Evolutionary conservation across 2,888 invertebrate species (phyloP).

Genomic region (Agrotis puta): DNA sequence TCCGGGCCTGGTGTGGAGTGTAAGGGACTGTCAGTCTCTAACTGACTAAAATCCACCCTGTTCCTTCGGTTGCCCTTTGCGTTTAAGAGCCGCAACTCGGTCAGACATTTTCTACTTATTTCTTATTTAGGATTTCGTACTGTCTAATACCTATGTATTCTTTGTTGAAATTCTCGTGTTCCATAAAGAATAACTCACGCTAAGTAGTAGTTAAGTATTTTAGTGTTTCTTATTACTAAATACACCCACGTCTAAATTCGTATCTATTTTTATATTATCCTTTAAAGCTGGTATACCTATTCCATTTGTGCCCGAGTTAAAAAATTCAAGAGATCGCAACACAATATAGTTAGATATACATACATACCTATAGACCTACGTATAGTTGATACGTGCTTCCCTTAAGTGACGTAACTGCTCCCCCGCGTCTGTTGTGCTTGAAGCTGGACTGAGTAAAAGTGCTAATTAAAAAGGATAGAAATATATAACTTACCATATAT

Average conservation of each 20-base stretch:
- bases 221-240: background rate
- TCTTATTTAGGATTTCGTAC: background rate
- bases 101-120: background rate
- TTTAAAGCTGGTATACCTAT: slow-evolving; percentile 66
- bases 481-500: slow-evolving; percentile 83
- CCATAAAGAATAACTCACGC: background rate
- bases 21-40: too few relatives aligned
- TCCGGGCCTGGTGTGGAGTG: too few relatives aligned
- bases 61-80: too few relatives aligned
- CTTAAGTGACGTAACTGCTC: slow-evolving; percentile 84
- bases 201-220: background rate
- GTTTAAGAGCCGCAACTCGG: too few relatives aligned
- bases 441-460: slow-evolving; percentile 79
- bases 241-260: slow-evolving; percentile 22
- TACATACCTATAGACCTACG: slow-evolving; percentile 63
- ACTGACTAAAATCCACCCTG: too few relatives aligned
- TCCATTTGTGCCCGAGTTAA: slow-evolving; percentile 71
- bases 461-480: slow-evolving; percentile 81
- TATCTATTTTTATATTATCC: slow-evolving; percentile 61
- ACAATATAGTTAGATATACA: slow-evolving; percentile 61
- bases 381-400: slow-evolving; percentile 69
- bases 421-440: slow-evolving; percentile 81
- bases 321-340: slow-evolving; percentile 75
- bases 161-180: background rate
- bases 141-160: background rate